Evolutionary conservation across 2,113 vertebrate species (phyloP).

Genomic region (Rhinoptilus africanus): DNA sequence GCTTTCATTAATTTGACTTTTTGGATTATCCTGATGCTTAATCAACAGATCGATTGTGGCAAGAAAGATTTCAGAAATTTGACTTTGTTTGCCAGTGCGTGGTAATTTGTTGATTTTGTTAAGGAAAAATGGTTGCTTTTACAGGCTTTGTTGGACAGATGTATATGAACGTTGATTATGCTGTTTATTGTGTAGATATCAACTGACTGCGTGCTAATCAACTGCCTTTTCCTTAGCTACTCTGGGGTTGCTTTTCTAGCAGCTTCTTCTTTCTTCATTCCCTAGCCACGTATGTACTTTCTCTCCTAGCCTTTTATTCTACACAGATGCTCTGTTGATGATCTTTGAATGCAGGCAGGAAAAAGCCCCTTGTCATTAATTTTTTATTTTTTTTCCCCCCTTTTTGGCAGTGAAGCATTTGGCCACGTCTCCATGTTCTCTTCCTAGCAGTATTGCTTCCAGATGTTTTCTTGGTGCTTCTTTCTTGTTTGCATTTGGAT

Average conservation of each 20-base stretch:
- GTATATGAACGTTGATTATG: not conserved
- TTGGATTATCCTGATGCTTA: not conserved
- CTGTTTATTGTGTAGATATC: not conserved
- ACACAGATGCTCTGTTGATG: not conserved
- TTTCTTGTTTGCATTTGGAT: constrained; percentile 3
- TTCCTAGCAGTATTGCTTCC: constrained; percentile 49
- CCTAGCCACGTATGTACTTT: not conserved
- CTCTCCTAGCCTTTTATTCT: not conserved
- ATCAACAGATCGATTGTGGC: not conserved
- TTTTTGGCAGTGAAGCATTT: constrained; percentile 35
- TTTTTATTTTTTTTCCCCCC: not conserved
- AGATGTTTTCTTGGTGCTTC: constrained; percentile 55
- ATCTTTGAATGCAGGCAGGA: not conserved
- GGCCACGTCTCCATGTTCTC: constrained; percentile 33
- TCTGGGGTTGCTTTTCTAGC: not conserved
- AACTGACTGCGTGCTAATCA: not conserved
- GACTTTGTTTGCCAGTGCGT: not conserved
- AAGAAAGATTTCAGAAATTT: not conserved
- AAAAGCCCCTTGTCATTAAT: constrained; percentile 43
- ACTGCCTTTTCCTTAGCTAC: not conserved
- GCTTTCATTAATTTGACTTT: not conserved
- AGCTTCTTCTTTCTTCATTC: not conserved
- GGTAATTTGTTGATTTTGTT: not conserved
- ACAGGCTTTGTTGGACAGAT: not conserved
- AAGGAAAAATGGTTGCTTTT: not conserved